Evolutionary conservation across 2,113 vertebrate species (phyloP).

Genomic region (Ondatra zibethicus): DNA sequence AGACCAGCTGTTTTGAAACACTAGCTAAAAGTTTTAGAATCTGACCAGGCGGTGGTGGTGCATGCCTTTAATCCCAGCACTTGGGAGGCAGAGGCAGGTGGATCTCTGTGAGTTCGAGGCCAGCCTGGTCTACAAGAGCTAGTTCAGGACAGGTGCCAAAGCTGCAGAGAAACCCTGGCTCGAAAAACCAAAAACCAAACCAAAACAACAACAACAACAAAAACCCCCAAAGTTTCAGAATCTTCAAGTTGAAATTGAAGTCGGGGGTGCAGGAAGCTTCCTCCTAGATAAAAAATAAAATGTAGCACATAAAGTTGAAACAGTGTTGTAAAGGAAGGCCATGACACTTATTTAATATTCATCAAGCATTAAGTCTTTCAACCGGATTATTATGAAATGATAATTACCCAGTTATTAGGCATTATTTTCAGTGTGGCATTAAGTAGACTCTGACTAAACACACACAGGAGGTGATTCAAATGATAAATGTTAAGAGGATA

Average conservation of each 20-base stretch:
- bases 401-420: neutral
- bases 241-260: conserved; percentile 21
- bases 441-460: neutral
- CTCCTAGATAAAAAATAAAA: neutral
- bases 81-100: no score
- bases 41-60: no score
- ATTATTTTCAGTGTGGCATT: neutral
- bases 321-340: neutral
- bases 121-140: no score
- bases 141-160: no score
- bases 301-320: neutral
- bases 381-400: neutral
- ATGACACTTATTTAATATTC: neutral
- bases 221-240: neutral
- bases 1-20: conserved; percentile 10
- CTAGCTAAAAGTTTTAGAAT: neutral
- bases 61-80: no score
- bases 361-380: neutral
- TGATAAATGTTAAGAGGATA: neutral
- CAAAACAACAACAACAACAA: no score
- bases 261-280: neutral
- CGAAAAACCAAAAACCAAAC: no score
- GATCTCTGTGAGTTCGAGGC: no score
- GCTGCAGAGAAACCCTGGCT: no score
- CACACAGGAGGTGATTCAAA: neutral